Evolutionary conservation across 2,113 vertebrate species (phyloP).

Genomic region (Phylloscopus trochiloides): DNA sequence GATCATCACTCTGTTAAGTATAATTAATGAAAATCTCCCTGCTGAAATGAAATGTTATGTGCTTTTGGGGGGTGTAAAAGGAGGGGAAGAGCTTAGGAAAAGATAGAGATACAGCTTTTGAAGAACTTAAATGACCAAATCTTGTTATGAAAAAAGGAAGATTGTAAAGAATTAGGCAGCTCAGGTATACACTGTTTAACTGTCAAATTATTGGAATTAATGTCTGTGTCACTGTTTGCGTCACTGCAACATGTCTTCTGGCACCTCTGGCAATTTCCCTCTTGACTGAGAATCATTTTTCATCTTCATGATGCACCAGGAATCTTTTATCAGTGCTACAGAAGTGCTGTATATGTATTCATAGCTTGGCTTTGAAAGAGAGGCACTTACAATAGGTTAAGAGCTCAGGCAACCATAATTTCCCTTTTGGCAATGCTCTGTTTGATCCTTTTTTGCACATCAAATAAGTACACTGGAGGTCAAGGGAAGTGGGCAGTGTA

Average conservation of each 20-base stretch:
- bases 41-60: neutral
- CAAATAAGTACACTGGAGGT: neutral
- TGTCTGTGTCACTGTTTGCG: neutral
- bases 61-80: neutral
- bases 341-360: neutral
- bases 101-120: neutral
- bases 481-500: neutral
- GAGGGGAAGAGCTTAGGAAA: neutral
- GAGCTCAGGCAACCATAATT: neutral
- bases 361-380: neutral
- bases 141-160: neutral
- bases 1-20: neutral
- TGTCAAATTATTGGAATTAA: conserved; percentile 58
- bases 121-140: neutral
- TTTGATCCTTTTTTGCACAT: conserved; percentile 13
- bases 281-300: conserved; percentile 32
- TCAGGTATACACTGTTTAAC: conserved; percentile 3
- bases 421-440: conserved; percentile 3
- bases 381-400: neutral
- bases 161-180: neutral
- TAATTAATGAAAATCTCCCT: conserved; percentile 24
- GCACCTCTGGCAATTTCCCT: conserved; percentile 48
- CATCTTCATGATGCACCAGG: neutral
- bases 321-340: neutral
- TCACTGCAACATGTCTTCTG: conserved; percentile 47